Base-by-base conservation (phyloP, 2,888 invertebrate species). In the Papilio protenor region DNA sequence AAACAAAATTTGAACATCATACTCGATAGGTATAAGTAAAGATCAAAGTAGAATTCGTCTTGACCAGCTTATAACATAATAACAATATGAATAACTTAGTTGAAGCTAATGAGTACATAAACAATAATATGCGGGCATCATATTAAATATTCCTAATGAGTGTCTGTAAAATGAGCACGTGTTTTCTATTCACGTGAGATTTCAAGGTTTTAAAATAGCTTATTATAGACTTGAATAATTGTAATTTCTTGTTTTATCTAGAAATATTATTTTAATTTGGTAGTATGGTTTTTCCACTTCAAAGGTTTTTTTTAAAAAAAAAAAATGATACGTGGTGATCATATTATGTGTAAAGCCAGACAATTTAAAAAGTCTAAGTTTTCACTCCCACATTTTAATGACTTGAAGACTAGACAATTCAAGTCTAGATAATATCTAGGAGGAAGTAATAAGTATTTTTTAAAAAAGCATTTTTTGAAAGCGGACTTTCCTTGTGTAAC, bases 61-160 rank as follows among this genome's bases (percentile, higher is more conserved):
- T 23, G 12, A 59, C 12, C 47, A 21, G 12, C 27, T 14, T 64
- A 18, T 33, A 18, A 64, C 64, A 33, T 64, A 64, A 18, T 61
- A 61, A 61, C 23, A 61, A 61, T 33, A 33, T 64, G 18, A 64
- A 64, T 64, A 64, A 64, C 2, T 64, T 64, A 64, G 33, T 33
- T 33, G 10, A 71, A 76, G 4, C 70, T 59, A 71, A 76, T 71
- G 70, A 59, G 59, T 10, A 49, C 70, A 47, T 49, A 40, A 57
- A 57, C 12, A n/a, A 75, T 52, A 40, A 33, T n/a, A 75, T 69
- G 21, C 45, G 66, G 55, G 75, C 40, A 69, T 69, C 14, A 55
- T 69, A 69, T 55, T 40, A 55, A 21, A 69, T 40, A 69, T 69
- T 69, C 21, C 55, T 61, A 47, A 47, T 23, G 61, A 61, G 45